Base-by-base conservation (phyloP, 64 coral and sea anemone species). In the Montipora foliosa region DNA sequence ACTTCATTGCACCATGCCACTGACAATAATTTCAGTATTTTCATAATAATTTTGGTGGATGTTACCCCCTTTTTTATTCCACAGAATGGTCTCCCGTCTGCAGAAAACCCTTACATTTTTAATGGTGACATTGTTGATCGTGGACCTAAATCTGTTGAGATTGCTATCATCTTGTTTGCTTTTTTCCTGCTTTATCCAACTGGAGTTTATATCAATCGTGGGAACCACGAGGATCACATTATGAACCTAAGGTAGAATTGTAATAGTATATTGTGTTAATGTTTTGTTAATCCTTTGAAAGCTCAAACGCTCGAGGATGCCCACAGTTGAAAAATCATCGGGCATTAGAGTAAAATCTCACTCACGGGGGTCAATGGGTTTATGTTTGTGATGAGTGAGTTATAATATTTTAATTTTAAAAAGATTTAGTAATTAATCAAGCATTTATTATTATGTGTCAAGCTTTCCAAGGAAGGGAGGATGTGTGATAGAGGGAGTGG, bases 101-200 rank as follows among this genome's bases (percentile, higher is more conserved):
- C 89, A 44, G 98, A 99, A 71, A 99, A 99, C 76, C 98, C 98
- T 25, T 99, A 99, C 45, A 91, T 99, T 20, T 99, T 99, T 67
- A 99, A 99, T 87, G 98, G 98, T 15, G 98, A 99, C 90, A 84
- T 99, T 83, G 98, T 99, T 44, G 98, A 99, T 59, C 98, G 98
- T 51, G 98, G 98, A 7, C 94, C 92, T 37, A 66, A 87, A 62
- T 99, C 98, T 5, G 53, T 94, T 74, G 98, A 99, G 87, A 89
- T 99, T 67, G 55, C 90, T 24, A 46, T 99, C 6, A 90, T 96
- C 48, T 49, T 99, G 46, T 99, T 99, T 76, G 67, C 95, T 5
- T 99, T 96, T 48, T 94, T 96, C 77, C 89, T 99, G 9, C 92
- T 99, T 3, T 99, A 99, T 76, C 98, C 98, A 8, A 96, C 94